Evolutionary conservation across 1,140 invertebrate species (phyloP).

Genomic region (Oscheius sp.): DNA sequence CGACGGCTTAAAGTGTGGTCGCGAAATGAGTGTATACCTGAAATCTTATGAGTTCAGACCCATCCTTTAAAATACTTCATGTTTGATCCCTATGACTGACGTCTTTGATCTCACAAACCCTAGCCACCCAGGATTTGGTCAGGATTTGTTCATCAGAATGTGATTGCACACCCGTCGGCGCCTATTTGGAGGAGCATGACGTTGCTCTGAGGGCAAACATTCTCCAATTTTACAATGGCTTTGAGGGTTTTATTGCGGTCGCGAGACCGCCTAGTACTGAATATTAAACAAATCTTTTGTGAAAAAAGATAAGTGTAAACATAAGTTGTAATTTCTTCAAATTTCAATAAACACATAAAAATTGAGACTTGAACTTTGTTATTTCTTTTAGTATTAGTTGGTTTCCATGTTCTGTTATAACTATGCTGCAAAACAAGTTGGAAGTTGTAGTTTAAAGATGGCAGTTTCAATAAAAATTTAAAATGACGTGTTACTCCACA

Average conservation of each 20-base stretch:
- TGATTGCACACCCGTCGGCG: neutral
- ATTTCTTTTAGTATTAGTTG: too few relatives aligned
- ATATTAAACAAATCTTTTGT: neutral
- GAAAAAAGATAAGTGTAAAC: too few relatives aligned
- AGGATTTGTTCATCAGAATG: neutral
- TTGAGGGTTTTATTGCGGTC: neutral
- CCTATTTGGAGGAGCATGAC: neutral
- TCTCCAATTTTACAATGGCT: constrained; percentile 6
- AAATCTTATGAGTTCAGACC: constrained; percentile 3
- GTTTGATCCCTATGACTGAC: neutral
- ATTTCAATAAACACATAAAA: too few relatives aligned
- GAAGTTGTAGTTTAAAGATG: too few relatives aligned
- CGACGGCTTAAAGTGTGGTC: constrained; percentile 13
- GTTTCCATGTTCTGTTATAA: too few relatives aligned
- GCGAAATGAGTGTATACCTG: constrained; percentile 1
- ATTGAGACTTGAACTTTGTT: too few relatives aligned
- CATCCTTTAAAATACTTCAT: too few relatives aligned
- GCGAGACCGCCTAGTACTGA: neutral
- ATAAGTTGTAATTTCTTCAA: too few relatives aligned
- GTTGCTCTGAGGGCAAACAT: neutral
- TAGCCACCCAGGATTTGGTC: too few relatives aligned
- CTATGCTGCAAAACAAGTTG: too few relatives aligned
- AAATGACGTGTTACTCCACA: too few relatives aligned
- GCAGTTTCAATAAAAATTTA: too few relatives aligned
- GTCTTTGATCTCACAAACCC: neutral